Evolutionary conservation across 2,888 invertebrate genomes (phyloP).

Genomic region (Zaprionus bogoriensis): DNA sequence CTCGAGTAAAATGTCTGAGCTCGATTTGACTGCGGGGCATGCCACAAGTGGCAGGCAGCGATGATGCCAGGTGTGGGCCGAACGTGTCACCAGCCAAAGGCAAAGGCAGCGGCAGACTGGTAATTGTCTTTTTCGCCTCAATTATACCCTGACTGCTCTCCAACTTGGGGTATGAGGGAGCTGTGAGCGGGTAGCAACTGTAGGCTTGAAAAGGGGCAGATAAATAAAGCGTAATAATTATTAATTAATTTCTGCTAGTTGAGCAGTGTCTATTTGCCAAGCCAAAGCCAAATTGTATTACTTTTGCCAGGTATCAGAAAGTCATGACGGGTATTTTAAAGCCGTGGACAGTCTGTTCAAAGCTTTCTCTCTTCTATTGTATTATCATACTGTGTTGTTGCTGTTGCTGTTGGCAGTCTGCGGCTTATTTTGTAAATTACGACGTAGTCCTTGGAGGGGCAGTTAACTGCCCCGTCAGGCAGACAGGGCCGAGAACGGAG

Average conservation of each 20-base stretch:
- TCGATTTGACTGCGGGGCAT: constrained; percentile 61
- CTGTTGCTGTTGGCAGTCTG: constrained; percentile 51
- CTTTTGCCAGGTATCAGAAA: too few relatives aligned
- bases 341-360: constrained; percentile 5
- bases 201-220: neutral
- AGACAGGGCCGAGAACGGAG: constrained; percentile 4
- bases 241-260: too few relatives aligned
- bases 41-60: constrained; percentile 65
- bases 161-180: neutral
- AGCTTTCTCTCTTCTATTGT: constrained; percentile 3
- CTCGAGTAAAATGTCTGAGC: constrained; percentile 46
- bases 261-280: neutral
- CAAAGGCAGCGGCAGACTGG: neutral
- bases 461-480: constrained; percentile 9
- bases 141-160: neutral
- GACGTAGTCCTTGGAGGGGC: constrained; percentile 19
- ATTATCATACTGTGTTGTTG: constrained; percentile 1
- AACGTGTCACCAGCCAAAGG: constrained; percentile 36
- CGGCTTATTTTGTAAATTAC: constrained; percentile 72
- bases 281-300: too few relatives aligned
- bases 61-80: constrained; percentile 31
- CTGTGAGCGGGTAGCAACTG: neutral
- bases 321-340: constrained; percentile 24
- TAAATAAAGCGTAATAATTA: neutral
- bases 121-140: constrained; percentile 33